Conservation (phyloP, 2,797 vertebrate genomes). For the Tinamus major region DNA sequence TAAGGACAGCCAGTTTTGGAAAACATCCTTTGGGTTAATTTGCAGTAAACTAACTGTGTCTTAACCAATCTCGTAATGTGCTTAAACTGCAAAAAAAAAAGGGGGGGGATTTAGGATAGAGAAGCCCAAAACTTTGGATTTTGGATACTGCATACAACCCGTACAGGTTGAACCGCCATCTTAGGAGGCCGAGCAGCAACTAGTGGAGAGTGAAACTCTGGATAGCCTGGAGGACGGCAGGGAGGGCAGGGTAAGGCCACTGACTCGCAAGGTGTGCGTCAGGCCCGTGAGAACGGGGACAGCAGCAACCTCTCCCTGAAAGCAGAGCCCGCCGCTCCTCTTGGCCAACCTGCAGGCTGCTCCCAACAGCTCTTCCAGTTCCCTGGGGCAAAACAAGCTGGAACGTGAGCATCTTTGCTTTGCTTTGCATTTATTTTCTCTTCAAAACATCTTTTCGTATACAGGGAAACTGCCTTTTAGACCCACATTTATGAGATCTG, state of each 20-base stretch:
- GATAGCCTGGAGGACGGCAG: not conserved
- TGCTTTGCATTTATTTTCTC: not conserved
- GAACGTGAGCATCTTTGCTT: not conserved
- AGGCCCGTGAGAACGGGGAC: not conserved
- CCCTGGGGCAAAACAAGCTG: not conserved
- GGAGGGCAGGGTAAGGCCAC: not conserved
- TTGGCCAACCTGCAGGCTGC: not conserved
- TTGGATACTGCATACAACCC: not conserved
- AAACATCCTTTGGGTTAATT: constrained; percentile 19
- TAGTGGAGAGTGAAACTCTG: not conserved
- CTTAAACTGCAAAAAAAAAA: constrained; percentile 55
- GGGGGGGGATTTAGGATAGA: constrained; percentile 15
- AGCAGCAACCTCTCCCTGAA: not conserved
- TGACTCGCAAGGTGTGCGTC: not conserved
- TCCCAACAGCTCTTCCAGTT: not conserved
- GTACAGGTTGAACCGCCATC: not conserved
- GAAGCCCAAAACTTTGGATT: constrained; percentile 47
- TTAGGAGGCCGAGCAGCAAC: constrained; percentile 13
- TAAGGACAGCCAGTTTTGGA: constrained; percentile 38
- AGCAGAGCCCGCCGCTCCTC: not conserved
- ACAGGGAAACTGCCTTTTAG: not conserved
- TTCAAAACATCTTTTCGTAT: not conserved
- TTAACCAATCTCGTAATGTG: constrained; percentile 47
- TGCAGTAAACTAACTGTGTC: constrained; percentile 59
- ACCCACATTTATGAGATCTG: not conserved